Conservation (phyloP, 2,888 invertebrate genomes). For the Cosmia pyralina region DNA sequence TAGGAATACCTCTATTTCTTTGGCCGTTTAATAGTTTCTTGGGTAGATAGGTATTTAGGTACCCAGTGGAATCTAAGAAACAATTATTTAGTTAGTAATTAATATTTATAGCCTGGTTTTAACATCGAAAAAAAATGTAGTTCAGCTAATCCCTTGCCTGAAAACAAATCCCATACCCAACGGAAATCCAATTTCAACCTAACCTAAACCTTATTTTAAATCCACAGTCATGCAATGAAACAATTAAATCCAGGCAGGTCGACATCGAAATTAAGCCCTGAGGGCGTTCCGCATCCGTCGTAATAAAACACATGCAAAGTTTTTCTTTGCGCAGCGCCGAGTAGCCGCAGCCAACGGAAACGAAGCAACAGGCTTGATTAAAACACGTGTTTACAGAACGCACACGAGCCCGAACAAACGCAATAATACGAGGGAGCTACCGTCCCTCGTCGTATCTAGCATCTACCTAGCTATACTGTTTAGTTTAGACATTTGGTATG, state of each 20-base stretch:
- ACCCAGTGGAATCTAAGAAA: too few species aligned
- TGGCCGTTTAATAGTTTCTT: too few species aligned
- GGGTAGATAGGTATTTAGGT: too few species aligned
- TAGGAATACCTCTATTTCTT: too few species aligned
- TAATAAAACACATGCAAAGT: constrained; percentile 90
- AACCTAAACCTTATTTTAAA: constrained; percentile 66
- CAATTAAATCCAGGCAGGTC: constrained; percentile 82
- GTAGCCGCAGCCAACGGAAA: constrained; percentile 86
- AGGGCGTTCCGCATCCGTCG: constrained; percentile 85
- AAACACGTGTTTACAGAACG: constrained; percentile 90
- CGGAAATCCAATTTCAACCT: constrained; percentile 41
- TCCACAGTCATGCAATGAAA: constrained; percentile 80
- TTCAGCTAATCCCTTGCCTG: background rate
- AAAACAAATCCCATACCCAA: constrained; percentile 6
- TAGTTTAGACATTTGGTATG: constrained; percentile 60
- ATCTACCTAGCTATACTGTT: constrained; percentile 39
- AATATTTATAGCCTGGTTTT: background rate
- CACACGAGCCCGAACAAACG: constrained; percentile 84
- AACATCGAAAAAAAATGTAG: background rate
- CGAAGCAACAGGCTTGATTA: constrained; percentile 90
- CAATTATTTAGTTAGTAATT: too few species aligned
- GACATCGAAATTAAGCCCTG: constrained; percentile 88
- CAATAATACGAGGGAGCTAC: constrained; percentile 74
- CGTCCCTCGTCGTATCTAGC: constrained; percentile 14
- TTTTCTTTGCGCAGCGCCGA: constrained; percentile 88